Evolutionary conservation across 1,140 invertebrate genomes (phyloP).

Genomic region (Zelostemma sp.): DNA sequence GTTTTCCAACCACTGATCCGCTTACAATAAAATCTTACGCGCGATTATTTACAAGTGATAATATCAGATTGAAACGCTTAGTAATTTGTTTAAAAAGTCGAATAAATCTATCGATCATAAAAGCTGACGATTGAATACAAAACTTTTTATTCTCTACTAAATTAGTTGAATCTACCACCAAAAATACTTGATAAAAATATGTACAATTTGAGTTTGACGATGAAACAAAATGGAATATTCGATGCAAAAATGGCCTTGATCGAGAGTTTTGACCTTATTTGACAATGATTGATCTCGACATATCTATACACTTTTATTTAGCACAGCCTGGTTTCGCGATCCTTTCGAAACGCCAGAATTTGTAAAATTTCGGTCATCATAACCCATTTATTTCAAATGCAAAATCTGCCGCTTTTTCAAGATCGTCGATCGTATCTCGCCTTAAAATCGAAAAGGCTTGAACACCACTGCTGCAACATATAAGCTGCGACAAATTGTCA

Average conservation of each 20-base stretch:
- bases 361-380: not conserved
- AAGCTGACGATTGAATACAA: too few species aligned
- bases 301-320: constrained; percentile 28
- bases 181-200: not conserved
- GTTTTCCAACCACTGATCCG: too few species aligned
- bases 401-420: not conserved
- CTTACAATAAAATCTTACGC: too few species aligned
- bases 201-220: not conserved
- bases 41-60: too few species aligned
- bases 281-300: constrained; percentile 1
- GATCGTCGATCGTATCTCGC: not conserved
- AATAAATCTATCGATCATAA: too few species aligned
- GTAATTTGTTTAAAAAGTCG: too few species aligned
- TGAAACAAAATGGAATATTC: constrained; percentile 16
- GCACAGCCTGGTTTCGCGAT: constrained; percentile 36
- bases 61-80: too few species aligned
- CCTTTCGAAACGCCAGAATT: constrained; percentile 14
- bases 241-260: constrained; percentile 5
- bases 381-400: too few species aligned
- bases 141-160: not conserved
- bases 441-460: not conserved
- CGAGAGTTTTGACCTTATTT: constrained; percentile 42
- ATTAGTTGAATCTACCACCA: not conserved
- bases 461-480: constrained; percentile 7
- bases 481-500: not conserved